Percentiles rank a stretch among this genome's conserved stretches.
phyloP scores from a whole-genome alignment of 1,140 invertebrate genomes.

The Pentalonia nigronervosa region DNA sequence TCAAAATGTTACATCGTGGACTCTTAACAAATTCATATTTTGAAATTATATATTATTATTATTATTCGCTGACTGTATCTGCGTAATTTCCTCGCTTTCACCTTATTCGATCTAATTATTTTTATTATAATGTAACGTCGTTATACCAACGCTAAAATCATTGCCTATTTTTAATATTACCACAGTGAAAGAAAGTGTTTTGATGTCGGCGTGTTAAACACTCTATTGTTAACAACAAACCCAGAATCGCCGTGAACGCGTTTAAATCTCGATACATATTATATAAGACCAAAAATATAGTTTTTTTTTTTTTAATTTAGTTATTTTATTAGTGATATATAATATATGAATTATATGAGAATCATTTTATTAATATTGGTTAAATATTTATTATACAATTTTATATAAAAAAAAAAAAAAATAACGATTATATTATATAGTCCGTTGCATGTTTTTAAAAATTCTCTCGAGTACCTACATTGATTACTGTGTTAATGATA shows the following conservation, averaged over 20 bases:
- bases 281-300: neutral
- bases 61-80: neutral
- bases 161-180: neutral
- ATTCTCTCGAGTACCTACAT: neutral
- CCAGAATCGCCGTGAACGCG: neutral
- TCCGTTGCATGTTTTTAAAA: neutral
- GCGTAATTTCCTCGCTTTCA: neutral
- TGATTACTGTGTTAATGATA: neutral
- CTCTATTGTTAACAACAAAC: neutral
- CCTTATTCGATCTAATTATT: neutral
- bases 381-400: neutral
- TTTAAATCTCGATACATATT: neutral
- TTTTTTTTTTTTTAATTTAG: neutral
- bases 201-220: neutral
- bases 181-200: neutral
- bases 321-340: neutral
- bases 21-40: neutral
- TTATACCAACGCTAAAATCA: neutral
- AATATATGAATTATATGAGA: too few relatives aligned
- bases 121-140: neutral
- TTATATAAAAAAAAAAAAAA: neutral
- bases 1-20: neutral
- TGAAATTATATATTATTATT: neutral
- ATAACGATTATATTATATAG: neutral
- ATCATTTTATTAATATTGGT: neutral